These are phyloP conservation scores for Meloidogyne exigua DNA, from an alignment of 1,140 invertebrate genomes.

Conservation along the genomic window DNA sequence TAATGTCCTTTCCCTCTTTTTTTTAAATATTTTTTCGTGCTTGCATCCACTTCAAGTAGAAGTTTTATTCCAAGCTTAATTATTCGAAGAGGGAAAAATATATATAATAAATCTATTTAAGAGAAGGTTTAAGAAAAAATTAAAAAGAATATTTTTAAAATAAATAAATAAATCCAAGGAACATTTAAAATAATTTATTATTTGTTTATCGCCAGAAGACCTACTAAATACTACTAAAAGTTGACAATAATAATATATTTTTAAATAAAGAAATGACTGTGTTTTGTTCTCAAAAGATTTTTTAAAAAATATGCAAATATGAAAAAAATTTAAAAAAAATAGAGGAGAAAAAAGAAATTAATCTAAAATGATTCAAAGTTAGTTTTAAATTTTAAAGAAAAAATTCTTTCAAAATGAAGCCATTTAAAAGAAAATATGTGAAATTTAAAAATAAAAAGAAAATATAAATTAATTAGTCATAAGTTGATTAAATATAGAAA, in stretches of 20 bases:
- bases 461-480: too few species aligned
- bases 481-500: too few species aligned
- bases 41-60: neutral
- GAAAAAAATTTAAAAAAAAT: neutral
- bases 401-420: neutral
- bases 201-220: neutral
- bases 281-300: neutral
- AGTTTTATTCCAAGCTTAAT: neutral
- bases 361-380: too few species aligned
- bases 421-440: too few species aligned
- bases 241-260: too few species aligned
- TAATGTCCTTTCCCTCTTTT: too few species aligned
- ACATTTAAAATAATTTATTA: too few species aligned
- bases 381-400: neutral
- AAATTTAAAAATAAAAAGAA: too few species aligned
- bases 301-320: neutral
- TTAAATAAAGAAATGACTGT: neutral
- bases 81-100: too few species aligned
- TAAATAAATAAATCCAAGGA: too few species aligned
- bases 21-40: neutral
- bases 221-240: too few species aligned
- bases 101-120: neutral
- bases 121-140: neutral
- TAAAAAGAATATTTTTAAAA: neutral
- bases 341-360: neutral